phyloP scores from a whole-genome alignment of 2,888 invertebrate species.

The Ormyrus labotus region DNA sequence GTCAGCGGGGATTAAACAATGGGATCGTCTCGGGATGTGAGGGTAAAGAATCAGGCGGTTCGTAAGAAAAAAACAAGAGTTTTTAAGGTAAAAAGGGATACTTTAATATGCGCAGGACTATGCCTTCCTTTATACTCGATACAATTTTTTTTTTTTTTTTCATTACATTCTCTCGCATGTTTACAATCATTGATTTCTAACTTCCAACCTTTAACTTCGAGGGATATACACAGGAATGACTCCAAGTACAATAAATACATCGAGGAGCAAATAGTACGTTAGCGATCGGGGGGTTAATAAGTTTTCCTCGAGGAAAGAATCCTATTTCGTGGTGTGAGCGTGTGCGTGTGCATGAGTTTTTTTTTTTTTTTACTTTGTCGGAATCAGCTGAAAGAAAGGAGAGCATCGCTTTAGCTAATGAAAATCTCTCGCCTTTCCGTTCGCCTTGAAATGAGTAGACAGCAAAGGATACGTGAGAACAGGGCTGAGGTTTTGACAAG shows the following conservation, averaged over 20 bases:
- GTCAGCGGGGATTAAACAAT: conserved; percentile 38
- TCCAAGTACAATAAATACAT: conserved; percentile 63
- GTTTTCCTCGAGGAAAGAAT: conserved; percentile 33
- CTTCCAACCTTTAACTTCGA: conserved; percentile 51
- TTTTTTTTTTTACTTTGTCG: conserved; percentile 1
- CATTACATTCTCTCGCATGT: conserved; percentile 44
- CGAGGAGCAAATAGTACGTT: conserved; percentile 59
- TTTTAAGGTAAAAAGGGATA: conserved; percentile 28
- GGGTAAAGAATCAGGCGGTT: conserved; percentile 3
- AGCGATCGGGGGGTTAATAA: conserved; percentile 38
- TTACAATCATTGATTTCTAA: conserved; percentile 47
- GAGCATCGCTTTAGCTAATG: conserved; percentile 26
- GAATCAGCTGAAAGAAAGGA: conserved; percentile 48
- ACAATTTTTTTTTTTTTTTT: conserved; percentile 33
- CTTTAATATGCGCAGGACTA: conserved; percentile 40
- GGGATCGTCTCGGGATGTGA: conserved; percentile 19
- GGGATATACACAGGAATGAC: conserved; percentile 61
- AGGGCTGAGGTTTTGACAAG: conserved; percentile 39
- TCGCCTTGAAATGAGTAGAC: conserved; percentile 9
- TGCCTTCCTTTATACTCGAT: conserved; percentile 41
- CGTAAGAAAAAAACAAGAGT: conserved; percentile 45
- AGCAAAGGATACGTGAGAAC: conserved; percentile 38
- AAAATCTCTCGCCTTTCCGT: conserved; percentile 29
- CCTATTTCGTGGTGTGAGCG: conserved; percentile 44
- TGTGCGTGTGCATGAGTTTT: conserved; percentile 50